Percentiles rank a stretch among this genome's conserved stretches.
These are phyloP conservation scores for Chloropsis cyanopogon DNA, from an alignment of 2,113 vertebrate genomes.

Conservation along the genomic window DNA sequence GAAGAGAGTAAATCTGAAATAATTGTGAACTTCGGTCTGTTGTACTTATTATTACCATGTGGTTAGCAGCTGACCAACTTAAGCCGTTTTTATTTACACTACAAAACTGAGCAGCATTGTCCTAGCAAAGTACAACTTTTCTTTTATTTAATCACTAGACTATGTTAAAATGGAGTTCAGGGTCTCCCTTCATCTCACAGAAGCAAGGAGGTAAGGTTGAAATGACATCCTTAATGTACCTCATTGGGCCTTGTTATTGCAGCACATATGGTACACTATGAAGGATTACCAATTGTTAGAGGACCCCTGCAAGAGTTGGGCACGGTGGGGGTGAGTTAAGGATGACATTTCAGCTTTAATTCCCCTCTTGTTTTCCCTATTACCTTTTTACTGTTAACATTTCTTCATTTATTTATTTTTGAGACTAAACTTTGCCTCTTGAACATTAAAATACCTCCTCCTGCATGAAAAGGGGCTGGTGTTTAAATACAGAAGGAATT, in stretches of 20 bases:
- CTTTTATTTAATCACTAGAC: constrained; percentile 38
- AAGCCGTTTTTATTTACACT: constrained; percentile 80
- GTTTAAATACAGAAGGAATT: background rate
- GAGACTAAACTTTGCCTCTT: background rate
- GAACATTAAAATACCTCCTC: background rate
- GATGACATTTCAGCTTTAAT: constrained; percentile 63
- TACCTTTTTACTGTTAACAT: background rate
- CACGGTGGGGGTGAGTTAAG: constrained; percentile 61
- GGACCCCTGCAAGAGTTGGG: constrained; percentile 54
- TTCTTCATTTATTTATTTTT: background rate
- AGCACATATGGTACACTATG: constrained; percentile 55
- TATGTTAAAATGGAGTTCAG: constrained; percentile 60
- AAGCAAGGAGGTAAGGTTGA: constrained; percentile 52
- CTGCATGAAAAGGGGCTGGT: background rate
- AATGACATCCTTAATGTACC: constrained; percentile 57
- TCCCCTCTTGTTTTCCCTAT: constrained; percentile 39
- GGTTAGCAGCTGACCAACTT: constrained; percentile 96
- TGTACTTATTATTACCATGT: constrained; percentile 87
- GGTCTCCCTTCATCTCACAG: constrained; percentile 35
- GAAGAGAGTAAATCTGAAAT: constrained; percentile 86
- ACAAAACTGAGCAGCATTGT: constrained; percentile 81
- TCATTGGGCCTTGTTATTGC: constrained; percentile 53
- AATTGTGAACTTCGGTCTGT: constrained; percentile 85
- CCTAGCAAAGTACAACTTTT: constrained; percentile 57
- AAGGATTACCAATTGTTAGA: constrained; percentile 68